Evolutionary conservation across 2,888 invertebrate genomes (phyloP), one percentile per base, ranked within the genome.

Genomic region (Rotaria macrura): DNA sequence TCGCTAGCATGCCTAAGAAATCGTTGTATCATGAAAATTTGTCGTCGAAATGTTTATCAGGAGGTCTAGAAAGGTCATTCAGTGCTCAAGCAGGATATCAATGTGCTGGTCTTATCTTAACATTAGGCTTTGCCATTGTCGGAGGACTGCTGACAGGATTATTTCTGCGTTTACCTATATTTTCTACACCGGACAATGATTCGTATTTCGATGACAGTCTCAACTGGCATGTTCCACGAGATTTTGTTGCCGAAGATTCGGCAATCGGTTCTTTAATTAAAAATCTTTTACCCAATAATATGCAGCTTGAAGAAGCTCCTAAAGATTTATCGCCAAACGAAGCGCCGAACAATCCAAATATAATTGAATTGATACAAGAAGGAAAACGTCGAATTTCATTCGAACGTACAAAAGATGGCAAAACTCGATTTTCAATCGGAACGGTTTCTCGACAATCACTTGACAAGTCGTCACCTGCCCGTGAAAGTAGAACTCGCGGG

Each of bases 111-210:
- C 54, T 86, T 43, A 52, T 79, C 9, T 55, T 86, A 49, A 86
- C 86, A 57, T 14, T 86, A 10, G 86, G 79, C 9, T 84, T 86
- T n/a, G 47, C 86, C 6, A 38, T 86, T 34, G 86, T 86, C 34
- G 47, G 72, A 20, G 86, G 86, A 40, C 49, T 84, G 9, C 25
- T 84, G 14, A 86, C 86, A 40, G 86, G 86, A 7, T 2, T 54
- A 14, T 43, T 86, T 34, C 34, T 86, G 40, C 57, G 84, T 38
- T 84, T 86, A 79, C 84, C 86, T 25, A 54, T 86, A 25, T 86
- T 86, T 52, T 9, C 38, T 17, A 40, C 74, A 43, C 74, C 74
- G 9, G 74, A 74, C 43, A 38, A 74, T 40, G 74, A 74, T 74
- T 40, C 74, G 5, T 43, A 74, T 74, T 74, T 74, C 43, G 74